Evolutionary conservation across 1,140 invertebrate genomes (phyloP), one percentile per base, ranked within the genome.

Genomic region (Lepidurus arcticus): DNA sequence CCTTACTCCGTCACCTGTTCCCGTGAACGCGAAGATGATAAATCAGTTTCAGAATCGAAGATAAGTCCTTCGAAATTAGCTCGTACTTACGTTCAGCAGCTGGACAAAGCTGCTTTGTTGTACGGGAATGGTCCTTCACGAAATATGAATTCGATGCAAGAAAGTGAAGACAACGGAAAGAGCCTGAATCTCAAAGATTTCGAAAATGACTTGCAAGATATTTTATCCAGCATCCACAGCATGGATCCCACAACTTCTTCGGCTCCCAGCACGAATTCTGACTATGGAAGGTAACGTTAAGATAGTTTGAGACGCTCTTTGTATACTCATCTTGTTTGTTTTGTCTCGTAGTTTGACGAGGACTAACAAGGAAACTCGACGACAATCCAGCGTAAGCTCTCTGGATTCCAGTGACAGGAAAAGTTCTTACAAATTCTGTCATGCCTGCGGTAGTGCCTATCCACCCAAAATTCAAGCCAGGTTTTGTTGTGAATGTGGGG

Each of bases 181-280:
- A 45, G 44, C 21, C 26, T 47, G 73, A 78, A 42, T 74, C 47
- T 78, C 42, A 42, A 78, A 73, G 73, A 78, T 34, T 74, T 78
- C 73, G 78, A 78, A 74, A 73, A 75, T 11, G 78, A 78, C 47
- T 78, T 78, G 43, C 74, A 78, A 74, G 73, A 73, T 47, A 78
- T 78, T 44, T 21, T 78, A 26, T 78, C 78, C 9, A 74, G 75
- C n/a, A 78, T 78, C 34, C 74, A 74, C 13, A 73, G 47, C 11
- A 43, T 74, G 73, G 78, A 74, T 26, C 78, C 74, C 24, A 42
- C 42, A 45, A 47, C 21, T 10, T 73, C 11, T 24, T 24, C 44
- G 2, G 44, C 26, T 42, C 43, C 73, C 21, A 73, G 43, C 65
- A 75, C 73, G 42, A 74, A 74, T 42, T 74, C 73, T 42, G 42